phyloP scores from a whole-genome alignment of 2,888 invertebrate species.

The Horisme vitalbata region DNA sequence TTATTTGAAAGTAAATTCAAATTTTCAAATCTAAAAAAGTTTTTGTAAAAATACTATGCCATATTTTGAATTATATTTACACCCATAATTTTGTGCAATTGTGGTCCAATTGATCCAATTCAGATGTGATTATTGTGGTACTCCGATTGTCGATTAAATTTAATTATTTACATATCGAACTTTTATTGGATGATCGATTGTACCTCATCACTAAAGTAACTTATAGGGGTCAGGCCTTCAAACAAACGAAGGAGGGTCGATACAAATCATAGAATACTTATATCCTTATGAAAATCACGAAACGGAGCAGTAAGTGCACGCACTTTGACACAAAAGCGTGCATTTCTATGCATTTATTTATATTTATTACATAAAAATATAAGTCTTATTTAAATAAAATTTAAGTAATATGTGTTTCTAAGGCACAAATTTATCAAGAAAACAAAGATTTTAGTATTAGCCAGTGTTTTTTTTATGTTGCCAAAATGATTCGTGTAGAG shows the following conservation, averaged over 20 bases:
- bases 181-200: constrained; percentile 28
- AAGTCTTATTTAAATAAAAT: neutral
- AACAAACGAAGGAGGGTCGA: constrained; percentile 61
- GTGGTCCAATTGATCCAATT: too few species aligned
- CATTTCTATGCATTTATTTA: constrained; percentile 32
- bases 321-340: constrained; percentile 53
- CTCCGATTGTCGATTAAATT: too few species aligned
- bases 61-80: too few species aligned
- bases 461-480: constrained; percentile 33
- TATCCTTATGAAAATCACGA: constrained; percentile 69
- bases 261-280: constrained; percentile 76
- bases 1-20: too few species aligned
- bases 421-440: constrained; percentile 45
- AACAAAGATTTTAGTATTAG: constrained; percentile 32
- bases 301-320: constrained; percentile 57
- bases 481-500: constrained; percentile 56
- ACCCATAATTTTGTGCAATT: too few species aligned
- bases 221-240: constrained; percentile 79
- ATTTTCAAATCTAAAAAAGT: too few species aligned
- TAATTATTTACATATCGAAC: too few species aligned
- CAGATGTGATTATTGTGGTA: too few species aligned
- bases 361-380: neutral
- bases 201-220: constrained; percentile 49
- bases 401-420: constrained; percentile 40
- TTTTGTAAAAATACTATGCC: too few species aligned